Conservation (phyloP, 2,888 invertebrate genomes). For the Odontomyia ornata region DNA sequence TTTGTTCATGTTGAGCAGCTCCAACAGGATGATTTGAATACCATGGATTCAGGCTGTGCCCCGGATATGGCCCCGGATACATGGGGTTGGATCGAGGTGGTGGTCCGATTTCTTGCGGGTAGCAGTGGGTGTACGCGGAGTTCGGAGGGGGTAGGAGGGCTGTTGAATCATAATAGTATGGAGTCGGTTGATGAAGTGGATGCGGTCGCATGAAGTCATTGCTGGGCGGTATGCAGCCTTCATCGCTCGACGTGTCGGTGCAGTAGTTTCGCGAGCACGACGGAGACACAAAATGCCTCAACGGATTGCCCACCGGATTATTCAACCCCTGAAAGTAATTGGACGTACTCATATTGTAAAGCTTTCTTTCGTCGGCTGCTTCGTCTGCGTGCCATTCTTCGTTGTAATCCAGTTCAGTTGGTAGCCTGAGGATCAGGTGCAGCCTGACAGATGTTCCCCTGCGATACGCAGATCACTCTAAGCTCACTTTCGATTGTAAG, state of each 20-base stretch:
- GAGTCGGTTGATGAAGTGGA: neutral
- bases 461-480: too few species aligned
- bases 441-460: too few species aligned
- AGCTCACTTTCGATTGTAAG: neutral
- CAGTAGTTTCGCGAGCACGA: constrained; percentile 33
- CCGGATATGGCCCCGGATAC: neutral
- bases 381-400: constrained; percentile 49
- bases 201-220: constrained; percentile 4
- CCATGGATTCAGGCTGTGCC: constrained; percentile 17
- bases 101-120: constrained; percentile 23
- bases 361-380: constrained; percentile 42
- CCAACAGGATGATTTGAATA: constrained; percentile 42
- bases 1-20: constrained; percentile 56
- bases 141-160: constrained; percentile 33
- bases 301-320: neutral
- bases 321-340: constrained; percentile 46
- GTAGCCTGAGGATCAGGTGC: neutral
- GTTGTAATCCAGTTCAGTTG: constrained; percentile 47
- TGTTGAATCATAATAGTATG: constrained; percentile 35
- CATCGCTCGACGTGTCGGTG: constrained; percentile 40
- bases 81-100: neutral
- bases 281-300: constrained; percentile 13
- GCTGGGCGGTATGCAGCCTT: neutral
- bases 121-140: constrained; percentile 36
- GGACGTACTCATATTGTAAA: constrained; percentile 42